These are phyloP conservation scores for Numenius arquata DNA, from an alignment of 2,113 vertebrate genomes.

Conservation along the genomic window DNA sequence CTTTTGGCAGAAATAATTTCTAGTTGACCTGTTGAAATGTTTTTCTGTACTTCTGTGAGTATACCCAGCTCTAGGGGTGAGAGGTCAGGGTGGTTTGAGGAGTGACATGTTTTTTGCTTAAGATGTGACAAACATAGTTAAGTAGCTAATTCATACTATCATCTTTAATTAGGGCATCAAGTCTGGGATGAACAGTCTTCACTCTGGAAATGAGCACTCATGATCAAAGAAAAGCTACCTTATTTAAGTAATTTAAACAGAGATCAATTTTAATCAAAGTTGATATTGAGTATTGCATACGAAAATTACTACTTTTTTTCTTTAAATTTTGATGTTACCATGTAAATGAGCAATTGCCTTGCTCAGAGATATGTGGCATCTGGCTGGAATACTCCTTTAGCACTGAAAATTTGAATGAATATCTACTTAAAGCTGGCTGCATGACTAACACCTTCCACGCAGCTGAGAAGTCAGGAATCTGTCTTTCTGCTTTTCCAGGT, in stretches of 20 bases:
- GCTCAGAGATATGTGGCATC: neutral
- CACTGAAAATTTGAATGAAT: neutral
- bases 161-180: conserved; percentile 49
- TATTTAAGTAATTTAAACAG: conserved; percentile 63
- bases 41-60: neutral
- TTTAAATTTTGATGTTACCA: neutral
- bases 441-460: neutral
- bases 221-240: conserved; percentile 45
- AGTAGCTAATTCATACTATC: conserved; percentile 42
- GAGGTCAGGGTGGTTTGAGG: neutral
- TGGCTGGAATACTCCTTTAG: neutral
- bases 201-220: conserved; percentile 27
- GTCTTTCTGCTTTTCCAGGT: neutral
- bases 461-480: neutral
- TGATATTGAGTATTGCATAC: conserved; percentile 39
- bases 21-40: neutral
- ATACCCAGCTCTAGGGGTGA: neutral
- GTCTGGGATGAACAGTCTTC: conserved; percentile 13
- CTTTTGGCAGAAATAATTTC: neutral
- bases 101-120: neutral
- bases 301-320: conserved; percentile 9
- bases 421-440: neutral
- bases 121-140: neutral
- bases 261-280: conserved; percentile 63
- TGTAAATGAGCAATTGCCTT: conserved; percentile 25